Evolutionary conservation across 2,888 invertebrate species (phyloP).

Genomic region (Lasioglossum zephyrum): DNA sequence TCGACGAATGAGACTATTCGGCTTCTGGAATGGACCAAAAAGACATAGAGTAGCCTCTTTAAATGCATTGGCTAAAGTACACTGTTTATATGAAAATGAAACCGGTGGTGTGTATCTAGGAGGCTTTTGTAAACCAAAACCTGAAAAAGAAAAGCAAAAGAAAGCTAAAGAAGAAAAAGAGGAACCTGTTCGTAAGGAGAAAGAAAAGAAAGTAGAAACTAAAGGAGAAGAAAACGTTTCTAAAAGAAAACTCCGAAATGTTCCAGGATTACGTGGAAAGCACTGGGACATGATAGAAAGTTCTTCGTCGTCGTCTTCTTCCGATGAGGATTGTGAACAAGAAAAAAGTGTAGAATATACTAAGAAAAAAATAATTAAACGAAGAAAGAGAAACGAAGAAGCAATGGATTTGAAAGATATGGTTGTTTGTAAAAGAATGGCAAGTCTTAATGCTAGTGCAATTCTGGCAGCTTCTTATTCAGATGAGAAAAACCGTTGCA

Average conservation of each 20-base stretch:
- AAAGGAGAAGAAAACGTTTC: conserved; percentile 74
- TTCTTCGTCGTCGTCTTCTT: conserved; percentile 85
- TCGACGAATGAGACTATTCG: conserved; percentile 87
- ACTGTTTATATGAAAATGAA: conserved; percentile 96
- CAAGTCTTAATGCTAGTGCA: conserved; percentile 95
- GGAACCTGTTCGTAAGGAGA: conserved; percentile 66
- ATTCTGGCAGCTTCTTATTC: conserved; percentile 95
- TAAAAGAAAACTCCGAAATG: conserved; percentile 89
- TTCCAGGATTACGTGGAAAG: conserved; percentile 91
- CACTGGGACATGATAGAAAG: conserved; percentile 93
- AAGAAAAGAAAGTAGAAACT: conserved; percentile 71
- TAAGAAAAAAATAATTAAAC: conserved; percentile 80
- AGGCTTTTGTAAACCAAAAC: conserved; percentile 86
- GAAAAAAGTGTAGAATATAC: conserved; percentile 77
- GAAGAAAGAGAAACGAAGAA: conserved; percentile 80
- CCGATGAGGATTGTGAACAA: conserved; percentile 76
- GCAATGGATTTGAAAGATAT: conserved; percentile 94
- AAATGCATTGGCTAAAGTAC: conserved; percentile 95
- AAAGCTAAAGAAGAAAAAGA: conserved; percentile 71
- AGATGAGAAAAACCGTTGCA: conserved; percentile 88
- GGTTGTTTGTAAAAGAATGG: conserved; percentile 95
- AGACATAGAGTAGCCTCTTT: conserved; percentile 94
- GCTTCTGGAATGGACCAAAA: conserved; percentile 92
- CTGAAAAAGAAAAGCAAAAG: conserved; percentile 78
- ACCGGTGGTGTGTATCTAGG: conserved; percentile 89